These are phyloP conservation scores for Vultur gryphus DNA, from an alignment of 2,797 vertebrate genomes.

Conservation along the genomic window DNA sequence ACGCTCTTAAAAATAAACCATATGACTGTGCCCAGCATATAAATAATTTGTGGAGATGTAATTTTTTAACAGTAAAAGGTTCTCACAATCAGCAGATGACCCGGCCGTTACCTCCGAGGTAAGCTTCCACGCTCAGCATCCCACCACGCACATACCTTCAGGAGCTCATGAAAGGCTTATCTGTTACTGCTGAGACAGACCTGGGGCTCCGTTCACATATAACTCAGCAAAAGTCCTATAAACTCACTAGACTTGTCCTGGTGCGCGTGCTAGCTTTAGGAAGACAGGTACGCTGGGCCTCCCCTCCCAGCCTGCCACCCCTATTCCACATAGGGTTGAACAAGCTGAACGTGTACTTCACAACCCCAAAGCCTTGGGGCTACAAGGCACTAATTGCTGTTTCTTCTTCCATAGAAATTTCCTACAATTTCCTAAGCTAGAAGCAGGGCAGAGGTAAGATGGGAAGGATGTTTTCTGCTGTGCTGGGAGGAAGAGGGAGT, in stretches of 20 bases:
- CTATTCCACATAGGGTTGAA: background rate
- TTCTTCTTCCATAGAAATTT: background rate
- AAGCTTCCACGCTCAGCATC: background rate
- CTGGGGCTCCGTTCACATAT: background rate
- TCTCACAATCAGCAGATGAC: background rate
- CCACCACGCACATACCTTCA: accelerated
- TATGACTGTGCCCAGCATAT: background rate
- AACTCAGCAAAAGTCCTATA: background rate
- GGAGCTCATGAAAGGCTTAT: too few relatives aligned
- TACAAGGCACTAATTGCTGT: background rate
- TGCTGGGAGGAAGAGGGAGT: background rate
- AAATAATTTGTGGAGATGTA: background rate
- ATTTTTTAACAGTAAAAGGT: background rate
- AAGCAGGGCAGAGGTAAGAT: too few relatives aligned
- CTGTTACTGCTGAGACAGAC: background rate
- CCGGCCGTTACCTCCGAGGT: background rate
- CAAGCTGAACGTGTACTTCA: background rate
- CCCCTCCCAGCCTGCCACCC: background rate
- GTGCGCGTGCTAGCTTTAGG: background rate
- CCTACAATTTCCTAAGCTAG: background rate
- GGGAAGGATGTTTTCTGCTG: background rate
- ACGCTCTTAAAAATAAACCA: background rate
- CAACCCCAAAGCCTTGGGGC: background rate
- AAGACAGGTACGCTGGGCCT: background rate
- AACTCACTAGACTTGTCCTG: background rate